Evolutionary conservation across 2,888 invertebrate species (phyloP), one percentile per base, ranked within the genome.

Genomic region (Itoplectis maculator): DNA sequence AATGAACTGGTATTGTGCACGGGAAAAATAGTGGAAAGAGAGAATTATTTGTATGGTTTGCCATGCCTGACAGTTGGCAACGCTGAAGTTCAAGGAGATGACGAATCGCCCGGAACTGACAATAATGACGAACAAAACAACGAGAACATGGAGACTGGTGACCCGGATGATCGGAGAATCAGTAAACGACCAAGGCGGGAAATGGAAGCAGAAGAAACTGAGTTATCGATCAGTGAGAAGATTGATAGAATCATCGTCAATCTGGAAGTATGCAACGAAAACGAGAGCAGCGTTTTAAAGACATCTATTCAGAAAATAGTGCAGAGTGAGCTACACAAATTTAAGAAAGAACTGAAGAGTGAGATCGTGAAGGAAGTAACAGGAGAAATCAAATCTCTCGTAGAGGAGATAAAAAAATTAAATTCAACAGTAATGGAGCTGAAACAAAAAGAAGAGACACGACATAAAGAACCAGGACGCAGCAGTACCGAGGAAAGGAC

Each of bases 331-430:
- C 45, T 73, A 1, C 0, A 29, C n/a, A 59, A 45, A 61, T 13
- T 59, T 1, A 56, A 59, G 59, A 1, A 23, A 1, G 47, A 73
- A 23, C 47, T 73, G 1, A 45, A 73, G 37, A 11, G 5, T 0
- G 18, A 45, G 0, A 15, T 35, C 6, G 3, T 23, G 18, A 42
- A 47, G 18, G 35, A 73, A 45, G 23, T 45, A 13, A 3, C 51
- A 40, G 15, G 45, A 7, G 37, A 51, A n/a, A 20, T 76, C 8
- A 51, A 40, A 42, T 40, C 42, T 8, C 29, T 6, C 7, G 56
- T 74, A 9, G 79, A 80, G 11, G 29, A 74, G 9, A 42, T 66
- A 59, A 59, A 37, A 7, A 11, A 49, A 40, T 69, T 8, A 61
- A 61, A 29, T 35, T 80, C 3, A 51, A 59, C 20, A 74, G 11